Base-by-base conservation (phyloP, 2,797 vertebrate genomes). In the Periparus ater region DNA sequence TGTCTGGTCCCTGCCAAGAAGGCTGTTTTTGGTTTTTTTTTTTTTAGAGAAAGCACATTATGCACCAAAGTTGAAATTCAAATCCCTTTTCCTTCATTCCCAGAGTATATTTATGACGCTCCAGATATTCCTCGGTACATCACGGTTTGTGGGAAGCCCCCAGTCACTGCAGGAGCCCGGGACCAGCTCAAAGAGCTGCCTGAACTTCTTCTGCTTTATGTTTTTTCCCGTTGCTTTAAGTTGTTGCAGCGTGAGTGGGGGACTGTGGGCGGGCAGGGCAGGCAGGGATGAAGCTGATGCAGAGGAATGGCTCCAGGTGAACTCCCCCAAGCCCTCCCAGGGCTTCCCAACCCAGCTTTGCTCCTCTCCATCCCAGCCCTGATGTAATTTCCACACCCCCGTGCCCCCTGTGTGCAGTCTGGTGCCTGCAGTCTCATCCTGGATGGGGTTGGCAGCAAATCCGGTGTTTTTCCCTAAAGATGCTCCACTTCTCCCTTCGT, bases 51-150 rank as follows among this genome's bases (percentile, higher is more conserved):
- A 97, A 93, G 63, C 91, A 86, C 57, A 87, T 97, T 95, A 89
- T 95, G 88, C 80, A 86, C 92, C 81, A 81, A 97, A 94, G 95
- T 87, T 77, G 78, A 95, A 94, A 94, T 91, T 91, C 66, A 93
- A 83, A 91, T 96, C 83, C 82, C 27, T 92, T 94, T 81, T 81
- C 62, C 89, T 87, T 32, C 82, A 21, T 66, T 93, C 82, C 38
- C 38, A 10, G 66, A 63, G 68, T 66, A 17, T 45, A 89, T 91
- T 92, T 88, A 67, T 85, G 89, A 93, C 18, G 10, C 32, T 93
- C 54, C 57, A 40, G 73, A 45, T 93, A 93, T 61, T 80, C 80
- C 80, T 75, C 0, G 0, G 71, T 4, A 16, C 26, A 30, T 36
- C 10, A 5, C 10, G 5, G 55, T 85, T 95, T 94, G 65, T 10